Conservation (phyloP, 1,140 invertebrate species). For the Epicauta chinensis region DNA sequence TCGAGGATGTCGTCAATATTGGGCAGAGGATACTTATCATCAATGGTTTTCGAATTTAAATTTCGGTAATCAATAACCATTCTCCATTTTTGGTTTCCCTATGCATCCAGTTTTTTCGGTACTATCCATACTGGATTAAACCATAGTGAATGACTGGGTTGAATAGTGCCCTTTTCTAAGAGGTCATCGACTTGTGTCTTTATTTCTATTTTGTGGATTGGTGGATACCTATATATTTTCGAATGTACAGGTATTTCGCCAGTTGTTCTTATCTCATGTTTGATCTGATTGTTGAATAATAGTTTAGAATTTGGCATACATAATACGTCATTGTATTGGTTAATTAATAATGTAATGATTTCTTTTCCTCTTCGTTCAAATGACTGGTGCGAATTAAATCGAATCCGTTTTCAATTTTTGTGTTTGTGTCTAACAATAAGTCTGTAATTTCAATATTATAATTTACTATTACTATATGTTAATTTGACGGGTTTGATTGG, state of each 20-base stretch:
- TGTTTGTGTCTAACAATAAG: background rate
- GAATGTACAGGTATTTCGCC: background rate
- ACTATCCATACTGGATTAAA: constrained; percentile 5
- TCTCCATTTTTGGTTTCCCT: constrained; percentile 2
- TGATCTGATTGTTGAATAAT: constrained; percentile 4
- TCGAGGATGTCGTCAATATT: constrained; percentile 2
- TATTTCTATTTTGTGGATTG: background rate
- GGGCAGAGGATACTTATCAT: constrained; percentile 5
- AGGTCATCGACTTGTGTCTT: constrained; percentile 3
- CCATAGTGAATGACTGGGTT: background rate
- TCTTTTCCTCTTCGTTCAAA: background rate
- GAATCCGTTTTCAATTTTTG: background rate
- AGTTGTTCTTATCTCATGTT: background rate
- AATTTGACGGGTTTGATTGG: background rate
- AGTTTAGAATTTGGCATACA: background rate
- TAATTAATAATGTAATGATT: background rate
- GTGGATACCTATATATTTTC: constrained; percentile 3
- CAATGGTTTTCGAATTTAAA: constrained; percentile 2
- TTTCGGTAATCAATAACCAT: constrained; percentile 2
- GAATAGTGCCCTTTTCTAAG: constrained; percentile 2
- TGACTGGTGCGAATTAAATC: background rate
- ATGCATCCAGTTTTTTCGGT: constrained; percentile 2
- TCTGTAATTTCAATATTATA: background rate
- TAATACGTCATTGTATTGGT: background rate
- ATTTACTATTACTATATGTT: background rate